phyloP scores from a whole-genome alignment of 2,888 invertebrate species.

The Platynereis dumerilii region DNA sequence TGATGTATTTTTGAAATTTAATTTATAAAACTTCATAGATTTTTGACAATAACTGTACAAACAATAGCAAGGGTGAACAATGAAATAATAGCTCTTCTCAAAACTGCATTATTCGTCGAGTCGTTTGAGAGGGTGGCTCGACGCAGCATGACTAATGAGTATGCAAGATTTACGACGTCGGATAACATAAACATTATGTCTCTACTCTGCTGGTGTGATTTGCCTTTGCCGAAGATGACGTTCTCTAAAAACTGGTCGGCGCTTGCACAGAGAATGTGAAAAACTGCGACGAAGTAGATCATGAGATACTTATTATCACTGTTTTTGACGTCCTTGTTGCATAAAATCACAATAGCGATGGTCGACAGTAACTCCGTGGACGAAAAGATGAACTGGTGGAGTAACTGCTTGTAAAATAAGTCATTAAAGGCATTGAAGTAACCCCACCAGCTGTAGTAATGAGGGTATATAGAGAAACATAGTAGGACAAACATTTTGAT shows the following conservation, averaged over 20 bases:
- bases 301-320: conserved; percentile 47
- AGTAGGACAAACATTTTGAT: conserved; percentile 25
- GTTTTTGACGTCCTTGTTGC: conserved; percentile 43
- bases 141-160: no score
- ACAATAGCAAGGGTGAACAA: no score
- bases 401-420: conserved; percentile 35
- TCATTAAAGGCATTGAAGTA: conserved; percentile 41
- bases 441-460: conserved; percentile 42
- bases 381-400: conserved; percentile 38
- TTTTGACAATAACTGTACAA: no score
- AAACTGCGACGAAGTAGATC: conserved; percentile 29
- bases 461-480: conserved; percentile 33
- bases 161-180: conserved; percentile 65
- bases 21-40: no score
- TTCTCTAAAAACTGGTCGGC: conserved; percentile 37
- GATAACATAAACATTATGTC: conserved; percentile 75
- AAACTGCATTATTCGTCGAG: no score
- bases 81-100: no score
- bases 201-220: conserved; percentile 70
- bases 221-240: conserved; percentile 40
- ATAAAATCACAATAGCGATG: conserved; percentile 24
- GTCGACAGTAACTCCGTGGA: conserved; percentile 36
- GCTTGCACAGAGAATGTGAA: conserved; percentile 32
- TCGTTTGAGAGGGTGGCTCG: no score
- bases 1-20: no score